Conservation (phyloP, 2,797 vertebrate genomes). For the Siniperca obscura region DNA sequence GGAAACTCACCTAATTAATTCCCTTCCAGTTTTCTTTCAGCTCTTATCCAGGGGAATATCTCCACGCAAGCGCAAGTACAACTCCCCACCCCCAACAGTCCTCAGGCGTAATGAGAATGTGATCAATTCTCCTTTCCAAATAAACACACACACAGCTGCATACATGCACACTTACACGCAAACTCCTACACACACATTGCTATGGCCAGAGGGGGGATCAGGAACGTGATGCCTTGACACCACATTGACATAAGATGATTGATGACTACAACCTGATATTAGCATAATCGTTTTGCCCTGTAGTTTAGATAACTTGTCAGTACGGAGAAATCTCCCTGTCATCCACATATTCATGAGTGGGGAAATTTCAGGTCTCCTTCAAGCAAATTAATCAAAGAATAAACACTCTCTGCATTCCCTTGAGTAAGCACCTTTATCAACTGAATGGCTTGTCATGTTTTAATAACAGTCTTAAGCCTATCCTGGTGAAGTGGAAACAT, state of each 20-base stretch:
- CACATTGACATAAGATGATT: conserved; percentile 96
- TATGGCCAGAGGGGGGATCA: conserved; percentile 77
- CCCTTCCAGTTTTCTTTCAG: conserved; percentile 54
- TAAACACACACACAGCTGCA: conserved; percentile 50
- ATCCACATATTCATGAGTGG: conserved; percentile 81
- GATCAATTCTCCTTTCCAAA: conserved; percentile 86
- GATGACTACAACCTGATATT: conserved; percentile 92
- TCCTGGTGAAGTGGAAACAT: conserved; percentile 50
- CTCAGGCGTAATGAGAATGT: conserved; percentile 92
- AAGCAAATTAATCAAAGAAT: conserved; percentile 84
- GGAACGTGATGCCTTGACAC: conserved; percentile 79
- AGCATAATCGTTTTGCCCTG: conserved; percentile 99
- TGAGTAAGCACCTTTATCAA: conserved; percentile 83
- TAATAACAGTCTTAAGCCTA: conserved; percentile 73
- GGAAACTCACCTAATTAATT: conserved; percentile 73
- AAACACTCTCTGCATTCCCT: conserved; percentile 76
- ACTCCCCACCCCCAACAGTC: conserved; percentile 71
- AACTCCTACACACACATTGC: conserved; percentile 24
- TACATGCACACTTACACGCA: conserved; percentile 30
- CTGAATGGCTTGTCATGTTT: conserved; percentile 82
- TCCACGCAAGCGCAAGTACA: conserved; percentile 51
- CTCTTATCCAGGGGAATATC: conserved; percentile 45
- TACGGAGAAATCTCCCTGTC: conserved; percentile 87
- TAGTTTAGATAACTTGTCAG: conserved; percentile 94
- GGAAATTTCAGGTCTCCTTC: conserved; percentile 79